Percentiles rank a stretch among this genome's conserved stretches.
phyloP scores from a whole-genome alignment of 2,888 invertebrate genomes.

The Mantis religiosa region DNA sequence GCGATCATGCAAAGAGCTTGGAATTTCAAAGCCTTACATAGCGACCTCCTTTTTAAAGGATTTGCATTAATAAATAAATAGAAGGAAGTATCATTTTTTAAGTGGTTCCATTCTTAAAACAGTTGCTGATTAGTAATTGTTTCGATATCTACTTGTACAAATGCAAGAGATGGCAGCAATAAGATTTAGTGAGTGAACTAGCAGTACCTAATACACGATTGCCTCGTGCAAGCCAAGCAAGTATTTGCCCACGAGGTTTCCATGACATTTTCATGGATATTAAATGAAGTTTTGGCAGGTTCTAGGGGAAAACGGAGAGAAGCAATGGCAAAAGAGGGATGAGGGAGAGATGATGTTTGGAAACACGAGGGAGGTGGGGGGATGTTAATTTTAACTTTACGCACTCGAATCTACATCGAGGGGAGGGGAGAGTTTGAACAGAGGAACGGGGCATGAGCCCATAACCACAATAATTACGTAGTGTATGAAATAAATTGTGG shows the following conservation, averaged over 20 bases:
- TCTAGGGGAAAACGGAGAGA: neutral
- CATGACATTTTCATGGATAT: slow-evolving; percentile 29
- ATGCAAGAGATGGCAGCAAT: too few species aligned
- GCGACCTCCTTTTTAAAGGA: too few species aligned
- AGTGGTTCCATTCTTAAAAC: too few species aligned
- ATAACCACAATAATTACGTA: slow-evolving; percentile 26
- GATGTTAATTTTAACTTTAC: slow-evolving; percentile 28
- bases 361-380: slow-evolving; percentile 3
- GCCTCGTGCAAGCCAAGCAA: neutral
- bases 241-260: slow-evolving; percentile 13
- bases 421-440: neutral
- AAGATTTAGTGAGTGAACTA: neutral
- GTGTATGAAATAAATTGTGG: slow-evolving; percentile 27
- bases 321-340: neutral
- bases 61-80: too few species aligned
- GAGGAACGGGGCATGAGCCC: neutral
- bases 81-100: too few species aligned
- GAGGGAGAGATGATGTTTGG: neutral
- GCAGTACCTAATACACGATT: neutral
- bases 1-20: too few species aligned
- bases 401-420: slow-evolving; percentile 7
- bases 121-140: too few species aligned
- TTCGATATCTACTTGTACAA: too few species aligned
- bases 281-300: slow-evolving; percentile 31
- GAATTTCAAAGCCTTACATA: too few species aligned